Evolutionary conservation across 2,888 invertebrate genomes (phyloP), one percentile per base, ranked within the genome.

Genomic region (Perithous albicinctus): DNA sequence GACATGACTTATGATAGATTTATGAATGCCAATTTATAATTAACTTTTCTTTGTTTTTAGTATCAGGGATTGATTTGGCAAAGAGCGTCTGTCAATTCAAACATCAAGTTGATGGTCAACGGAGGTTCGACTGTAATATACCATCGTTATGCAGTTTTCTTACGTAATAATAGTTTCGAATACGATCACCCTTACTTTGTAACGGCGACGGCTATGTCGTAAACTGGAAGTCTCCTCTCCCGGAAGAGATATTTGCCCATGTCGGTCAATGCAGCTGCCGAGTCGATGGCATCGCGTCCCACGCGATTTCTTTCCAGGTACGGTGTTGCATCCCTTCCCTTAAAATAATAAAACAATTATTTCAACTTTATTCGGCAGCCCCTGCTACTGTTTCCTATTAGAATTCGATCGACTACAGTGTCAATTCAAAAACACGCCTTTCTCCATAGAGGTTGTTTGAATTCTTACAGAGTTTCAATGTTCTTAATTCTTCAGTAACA

Each of bases 221-320:
- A 98, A 87, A 98, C 98, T 69, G 98, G 98, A 92, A 98, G 95
- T 91, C 98, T 94, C 93, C 98, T 95, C 94, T 98, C 98, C 92
- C 98, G 96, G 95, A 98, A 98, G 92, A 98, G 95, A 95, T 98
- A 98, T 95, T 98, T 98, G 93, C 98, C 98, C 97, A 98, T 98
- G 93, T 98, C 98, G 84, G 98, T 98, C 86, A 98, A 95, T 82
- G 98, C 98, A 56, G 98, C 98, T 54, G 98, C 98, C 1, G 98
- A 98, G 93, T 98, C 98, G 77, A 98, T 98, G 43, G 98, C 98
- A 93, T 98, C 98, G 81, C 98, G 95, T 84, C 98, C 98, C 67
- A 98, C 98, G 88, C 98, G 95, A 94, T 98, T 98, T 90, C 97
- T 95, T 93, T 98, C 98, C 93, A 98, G 94, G 93, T 98, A 98